Evolutionary conservation across 2,113 vertebrate species (phyloP).

Genomic region (Eidolon helvum): DNA sequence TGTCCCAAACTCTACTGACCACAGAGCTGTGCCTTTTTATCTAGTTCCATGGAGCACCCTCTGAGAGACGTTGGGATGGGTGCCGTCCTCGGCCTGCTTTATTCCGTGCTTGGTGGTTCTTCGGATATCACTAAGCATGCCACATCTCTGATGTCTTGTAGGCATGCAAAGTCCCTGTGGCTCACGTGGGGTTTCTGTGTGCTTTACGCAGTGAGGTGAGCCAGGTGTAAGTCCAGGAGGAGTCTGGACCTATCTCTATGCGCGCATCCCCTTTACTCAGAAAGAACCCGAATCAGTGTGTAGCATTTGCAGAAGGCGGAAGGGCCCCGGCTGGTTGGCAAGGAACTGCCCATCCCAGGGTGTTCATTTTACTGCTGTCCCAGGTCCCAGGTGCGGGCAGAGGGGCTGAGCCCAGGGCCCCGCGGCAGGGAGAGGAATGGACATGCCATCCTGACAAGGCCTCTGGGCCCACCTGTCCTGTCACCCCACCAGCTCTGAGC

Average conservation of each 20-base stretch:
- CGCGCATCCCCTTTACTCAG: not conserved
- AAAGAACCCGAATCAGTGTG: not conserved
- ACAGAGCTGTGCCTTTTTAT: not conserved
- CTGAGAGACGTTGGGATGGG: accelerated
- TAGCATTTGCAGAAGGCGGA: not conserved
- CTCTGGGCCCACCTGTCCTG: not conserved
- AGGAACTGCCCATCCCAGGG: not conserved
- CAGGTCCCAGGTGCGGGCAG: not conserved
- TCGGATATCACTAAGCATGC: not conserved
- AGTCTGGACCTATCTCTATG: not conserved
- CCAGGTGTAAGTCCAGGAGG: not conserved
- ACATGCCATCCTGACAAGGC: not conserved
- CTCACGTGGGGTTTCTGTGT: accelerated
- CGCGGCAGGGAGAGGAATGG: not conserved
- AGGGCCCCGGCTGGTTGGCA: accelerated
- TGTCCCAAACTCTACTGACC: not conserved
- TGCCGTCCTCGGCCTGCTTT: not conserved
- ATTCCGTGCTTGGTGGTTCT: not conserved
- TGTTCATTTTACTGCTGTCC: not conserved
- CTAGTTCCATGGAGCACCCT: accelerated
- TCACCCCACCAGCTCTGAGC: not conserved
- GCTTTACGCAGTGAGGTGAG: not conserved
- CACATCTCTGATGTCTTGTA: not conserved
- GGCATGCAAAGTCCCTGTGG: not conserved
- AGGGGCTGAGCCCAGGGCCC: not conserved